Evolutionary conservation across 2,888 invertebrate species (phyloP).

Genomic region (Rotaria sp.): DNA sequence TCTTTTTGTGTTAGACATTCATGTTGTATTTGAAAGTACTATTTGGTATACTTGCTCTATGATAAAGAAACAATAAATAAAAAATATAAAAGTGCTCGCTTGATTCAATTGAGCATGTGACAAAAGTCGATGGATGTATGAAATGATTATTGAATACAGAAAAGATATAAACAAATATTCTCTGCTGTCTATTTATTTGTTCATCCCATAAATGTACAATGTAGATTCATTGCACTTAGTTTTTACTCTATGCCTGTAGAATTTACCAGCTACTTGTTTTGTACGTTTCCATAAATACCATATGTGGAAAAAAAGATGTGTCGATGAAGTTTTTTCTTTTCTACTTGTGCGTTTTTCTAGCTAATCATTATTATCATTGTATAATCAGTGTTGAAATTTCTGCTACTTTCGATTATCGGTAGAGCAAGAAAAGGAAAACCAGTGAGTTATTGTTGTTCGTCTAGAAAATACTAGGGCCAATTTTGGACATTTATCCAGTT

Average conservation of each 20-base stretch:
- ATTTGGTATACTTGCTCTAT: no score
- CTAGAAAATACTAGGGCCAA: not conserved
- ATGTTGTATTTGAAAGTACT: no score
- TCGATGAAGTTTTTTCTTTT: not conserved
- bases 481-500: not conserved
- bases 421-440: not conserved
- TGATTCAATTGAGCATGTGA: no score
- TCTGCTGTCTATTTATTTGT: not conserved
- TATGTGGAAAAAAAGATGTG: not conserved
- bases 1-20: no score
- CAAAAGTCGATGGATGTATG: no score
- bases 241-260: not conserved
- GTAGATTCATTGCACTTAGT: not conserved
- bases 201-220: not conserved
- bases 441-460: no score
- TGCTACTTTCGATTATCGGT: not conserved
- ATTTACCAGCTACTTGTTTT: not conserved
- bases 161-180: not conserved
- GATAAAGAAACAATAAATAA: no score
- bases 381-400: not conserved
- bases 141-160: no score
- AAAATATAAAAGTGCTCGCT: no score
- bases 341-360: not conserved
- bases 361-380: not conserved
- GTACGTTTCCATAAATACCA: not conserved